A percentile compares a stretch with the other conserved stretches of the same genome.
Evolutionary conservation across 2,797 vertebrate genomes (phyloP).

Genomic region (Pipistrellus kuhlii): DNA sequence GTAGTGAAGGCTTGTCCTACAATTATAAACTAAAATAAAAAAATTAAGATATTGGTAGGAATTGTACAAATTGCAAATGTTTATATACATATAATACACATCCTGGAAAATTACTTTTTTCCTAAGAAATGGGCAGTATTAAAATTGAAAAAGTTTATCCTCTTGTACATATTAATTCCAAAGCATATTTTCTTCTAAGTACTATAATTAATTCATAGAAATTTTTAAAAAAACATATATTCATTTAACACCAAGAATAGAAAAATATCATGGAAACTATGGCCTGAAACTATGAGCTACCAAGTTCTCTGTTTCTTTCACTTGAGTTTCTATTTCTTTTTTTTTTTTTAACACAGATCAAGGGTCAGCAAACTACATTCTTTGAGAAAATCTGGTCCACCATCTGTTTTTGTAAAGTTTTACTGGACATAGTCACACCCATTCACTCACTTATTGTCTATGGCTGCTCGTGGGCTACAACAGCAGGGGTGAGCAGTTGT

Average conservation of each 20-base stretch:
- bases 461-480: background rate
- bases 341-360: background rate
- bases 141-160: background rate
- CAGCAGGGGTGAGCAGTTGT: background rate
- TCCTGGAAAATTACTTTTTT: background rate
- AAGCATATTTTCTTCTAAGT: background rate
- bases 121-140: background rate
- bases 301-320: background rate
- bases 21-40: background rate
- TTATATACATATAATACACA: background rate
- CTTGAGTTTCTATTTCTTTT: background rate
- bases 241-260: background rate
- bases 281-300: background rate
- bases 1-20: background rate
- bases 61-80: background rate
- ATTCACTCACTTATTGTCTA: background rate
- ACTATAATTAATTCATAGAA: conserved; percentile 10
- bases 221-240: background rate
- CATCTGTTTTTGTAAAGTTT: background rate
- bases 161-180: background rate
- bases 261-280: background rate
- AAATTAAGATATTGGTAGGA: background rate
- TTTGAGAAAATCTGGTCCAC: background rate
- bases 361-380: background rate
- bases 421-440: background rate